Evolutionary conservation across 2,113 vertebrate genomes (phyloP).

Genomic region (Ranitomeya variabilis): DNA sequence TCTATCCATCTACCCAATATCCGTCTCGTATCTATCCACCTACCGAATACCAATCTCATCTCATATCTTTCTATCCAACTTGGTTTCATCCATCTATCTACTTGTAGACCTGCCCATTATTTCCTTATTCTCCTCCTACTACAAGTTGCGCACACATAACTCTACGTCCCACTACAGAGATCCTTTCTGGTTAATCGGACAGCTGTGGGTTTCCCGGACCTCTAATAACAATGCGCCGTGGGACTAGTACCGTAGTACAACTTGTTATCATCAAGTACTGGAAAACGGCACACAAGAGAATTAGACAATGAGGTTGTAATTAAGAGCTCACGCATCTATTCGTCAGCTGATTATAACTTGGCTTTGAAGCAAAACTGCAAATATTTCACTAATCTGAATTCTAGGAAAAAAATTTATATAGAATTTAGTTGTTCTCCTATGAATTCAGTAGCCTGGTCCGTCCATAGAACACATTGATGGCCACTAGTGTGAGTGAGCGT

Average conservation of each 20-base stretch:
- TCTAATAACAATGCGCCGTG: slow-evolving; percentile 1
- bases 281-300: background rate
- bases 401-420: background rate
- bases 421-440: background rate
- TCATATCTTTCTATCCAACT: too few relatives aligned
- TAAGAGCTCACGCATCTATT: background rate
- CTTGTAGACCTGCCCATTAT: too few relatives aligned
- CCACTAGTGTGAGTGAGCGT: too few relatives aligned
- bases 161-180: background rate
- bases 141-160: background rate
- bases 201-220: slow-evolving; percentile 14
- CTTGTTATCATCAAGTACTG: slow-evolving; percentile 9
- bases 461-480: background rate
- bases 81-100: too few relatives aligned
- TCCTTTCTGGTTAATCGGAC: slow-evolving; percentile 2
- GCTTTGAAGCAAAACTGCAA: background rate
- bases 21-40: too few relatives aligned
- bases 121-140: background rate
- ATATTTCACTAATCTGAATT: background rate
- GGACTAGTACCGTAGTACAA: background rate
- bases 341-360: background rate
- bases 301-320: background rate
- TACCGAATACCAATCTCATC: too few relatives aligned
- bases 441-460: background rate
- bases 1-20: too few relatives aligned